Evolutionary conservation across 1,140 invertebrate species (phyloP).

Genomic region (Hydropsyche tenuis): DNA sequence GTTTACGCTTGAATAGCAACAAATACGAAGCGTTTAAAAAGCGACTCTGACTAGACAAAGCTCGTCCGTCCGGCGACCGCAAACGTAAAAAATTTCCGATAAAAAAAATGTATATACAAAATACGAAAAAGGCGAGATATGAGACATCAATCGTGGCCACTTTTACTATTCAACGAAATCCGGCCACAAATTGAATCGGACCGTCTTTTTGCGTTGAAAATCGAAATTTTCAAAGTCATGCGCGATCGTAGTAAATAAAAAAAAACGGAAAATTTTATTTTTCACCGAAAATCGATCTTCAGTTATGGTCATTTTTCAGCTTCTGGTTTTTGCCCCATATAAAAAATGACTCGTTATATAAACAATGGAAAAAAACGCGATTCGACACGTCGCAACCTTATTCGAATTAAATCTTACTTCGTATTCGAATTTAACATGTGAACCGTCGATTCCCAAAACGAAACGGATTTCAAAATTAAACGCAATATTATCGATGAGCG

Average conservation of each 20-base stretch:
- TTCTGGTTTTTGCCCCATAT: background rate
- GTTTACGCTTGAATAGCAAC: constrained; percentile 27
- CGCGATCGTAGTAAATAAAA: background rate
- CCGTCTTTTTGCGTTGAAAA: background rate
- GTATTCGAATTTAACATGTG: too few species aligned
- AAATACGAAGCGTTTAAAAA: constrained; percentile 20
- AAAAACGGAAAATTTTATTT: background rate
- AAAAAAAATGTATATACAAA: background rate
- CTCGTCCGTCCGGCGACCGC: constrained; percentile 6
- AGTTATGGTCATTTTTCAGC: background rate
- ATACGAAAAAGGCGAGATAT: background rate
- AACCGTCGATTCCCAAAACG: too few species aligned
- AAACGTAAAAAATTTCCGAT: background rate
- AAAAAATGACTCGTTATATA: too few species aligned
- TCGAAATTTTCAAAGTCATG: constrained; percentile 10
- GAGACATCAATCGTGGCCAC: constrained; percentile 19
- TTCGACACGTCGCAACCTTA: too few species aligned
- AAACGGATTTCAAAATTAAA: too few species aligned
- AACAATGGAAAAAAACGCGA: too few species aligned
- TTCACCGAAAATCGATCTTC: background rate
- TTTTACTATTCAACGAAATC: constrained; percentile 18
- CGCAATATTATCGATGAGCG: too few species aligned
- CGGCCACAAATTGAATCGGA: constrained; percentile 19
- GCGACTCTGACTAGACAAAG: constrained; percentile 10
- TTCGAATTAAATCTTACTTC: too few species aligned